A percentile compares a stretch with the other conserved stretches of the same genome.
These are phyloP conservation scores for Gorsachius magnificus DNA, from an alignment of 2,797 vertebrate genomes.

Conservation along the genomic window DNA sequence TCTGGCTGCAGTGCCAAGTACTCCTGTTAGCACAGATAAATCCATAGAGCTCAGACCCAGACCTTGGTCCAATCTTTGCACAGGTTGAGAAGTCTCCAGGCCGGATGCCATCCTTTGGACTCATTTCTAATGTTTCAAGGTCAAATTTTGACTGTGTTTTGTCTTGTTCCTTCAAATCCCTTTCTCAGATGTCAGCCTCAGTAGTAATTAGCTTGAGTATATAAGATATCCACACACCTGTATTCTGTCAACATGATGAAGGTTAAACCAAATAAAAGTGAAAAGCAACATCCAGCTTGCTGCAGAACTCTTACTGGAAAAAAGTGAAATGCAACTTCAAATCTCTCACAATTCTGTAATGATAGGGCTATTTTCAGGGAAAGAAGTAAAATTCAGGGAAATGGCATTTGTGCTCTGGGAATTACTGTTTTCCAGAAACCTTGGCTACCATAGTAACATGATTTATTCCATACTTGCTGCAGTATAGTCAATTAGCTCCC, in stretches of 20 bases:
- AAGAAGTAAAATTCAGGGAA: conserved; percentile 55
- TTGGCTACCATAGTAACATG: conserved; percentile 74
- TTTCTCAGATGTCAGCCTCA: background rate
- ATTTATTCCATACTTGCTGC: conserved; percentile 50
- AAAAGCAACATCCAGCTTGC: background rate
- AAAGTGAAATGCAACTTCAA: background rate
- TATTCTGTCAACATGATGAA: background rate
- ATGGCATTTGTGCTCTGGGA: conserved; percentile 60
- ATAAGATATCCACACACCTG: background rate
- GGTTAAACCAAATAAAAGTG: conserved; percentile 10
- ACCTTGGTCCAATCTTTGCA: background rate
- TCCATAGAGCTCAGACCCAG: background rate
- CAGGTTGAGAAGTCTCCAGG: background rate
- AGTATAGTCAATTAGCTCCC: conserved; percentile 56
- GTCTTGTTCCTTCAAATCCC: conserved; percentile 12
- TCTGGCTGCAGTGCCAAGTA: background rate
- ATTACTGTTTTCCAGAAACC: conserved; percentile 66
- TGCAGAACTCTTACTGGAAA: background rate
- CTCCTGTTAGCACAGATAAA: background rate
- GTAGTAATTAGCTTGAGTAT: background rate
- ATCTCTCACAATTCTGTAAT: background rate
- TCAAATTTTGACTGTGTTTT: conserved; percentile 13
- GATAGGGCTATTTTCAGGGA: conserved; percentile 50
- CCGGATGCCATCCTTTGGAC: background rate
- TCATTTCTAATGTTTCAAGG: background rate